phyloP scores from a whole-genome alignment of 2,797 vertebrate species.

The Jordanella pulchra region DNA sequence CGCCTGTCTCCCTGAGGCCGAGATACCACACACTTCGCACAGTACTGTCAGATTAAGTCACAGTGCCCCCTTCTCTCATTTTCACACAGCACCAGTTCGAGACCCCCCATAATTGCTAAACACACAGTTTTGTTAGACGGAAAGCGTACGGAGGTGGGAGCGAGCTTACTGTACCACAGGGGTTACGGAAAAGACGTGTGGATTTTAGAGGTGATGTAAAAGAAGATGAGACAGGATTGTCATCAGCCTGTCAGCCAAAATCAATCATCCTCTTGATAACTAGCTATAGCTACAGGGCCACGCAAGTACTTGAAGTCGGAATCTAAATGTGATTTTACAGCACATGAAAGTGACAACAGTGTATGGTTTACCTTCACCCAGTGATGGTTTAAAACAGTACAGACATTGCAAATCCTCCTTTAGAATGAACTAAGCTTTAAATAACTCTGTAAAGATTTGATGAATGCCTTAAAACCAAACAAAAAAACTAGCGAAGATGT shows the following conservation, averaged over 20 bases:
- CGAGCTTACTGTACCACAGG: conserved; percentile 65
- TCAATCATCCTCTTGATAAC: conserved; percentile 71
- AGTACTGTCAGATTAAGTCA: conserved; percentile 82
- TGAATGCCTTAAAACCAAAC: neutral
- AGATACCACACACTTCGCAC: conserved; percentile 82
- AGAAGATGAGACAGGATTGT: conserved; percentile 67
- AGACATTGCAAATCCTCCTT: neutral
- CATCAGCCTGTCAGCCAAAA: conserved; percentile 72
- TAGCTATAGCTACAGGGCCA: conserved; percentile 37
- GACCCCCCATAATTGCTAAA: conserved; percentile 56
- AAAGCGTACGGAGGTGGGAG: conserved; percentile 49
- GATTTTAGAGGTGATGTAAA: conserved; percentile 64
- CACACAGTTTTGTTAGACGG: conserved; percentile 48
- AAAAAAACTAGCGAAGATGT: neutral
- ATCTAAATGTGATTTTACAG: conserved; percentile 34
- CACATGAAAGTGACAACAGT: conserved; percentile 4
- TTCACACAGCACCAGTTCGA: conserved; percentile 67
- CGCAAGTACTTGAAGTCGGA: conserved; percentile 25
- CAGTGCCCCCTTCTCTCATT: conserved; percentile 73
- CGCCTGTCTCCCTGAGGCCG: conserved; percentile 68
- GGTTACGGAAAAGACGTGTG: conserved; percentile 63
- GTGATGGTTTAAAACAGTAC: conserved; percentile 8
- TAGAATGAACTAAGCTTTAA: neutral
- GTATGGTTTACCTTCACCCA: neutral
- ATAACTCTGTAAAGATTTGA: neutral